A percentile compares a stretch with the other conserved stretches of the same genome.
phyloP scores from a whole-genome alignment of 2,888 invertebrate species.

The Nymphalis urticae region DNA sequence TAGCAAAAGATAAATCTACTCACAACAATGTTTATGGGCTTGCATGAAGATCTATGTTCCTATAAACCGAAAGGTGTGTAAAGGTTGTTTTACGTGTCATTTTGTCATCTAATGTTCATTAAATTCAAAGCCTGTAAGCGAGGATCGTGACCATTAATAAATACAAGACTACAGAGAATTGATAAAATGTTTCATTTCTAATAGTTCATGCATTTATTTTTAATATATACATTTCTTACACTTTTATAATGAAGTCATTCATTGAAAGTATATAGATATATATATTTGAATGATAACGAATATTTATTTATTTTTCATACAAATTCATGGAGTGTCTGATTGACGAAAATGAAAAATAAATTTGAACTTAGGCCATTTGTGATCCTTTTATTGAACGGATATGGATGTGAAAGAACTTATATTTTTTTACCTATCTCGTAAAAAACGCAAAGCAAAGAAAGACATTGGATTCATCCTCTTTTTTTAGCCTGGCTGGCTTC shows the following conservation, averaged over 20 bases:
- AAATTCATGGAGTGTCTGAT: too few species aligned
- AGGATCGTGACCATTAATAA: conserved; percentile 43
- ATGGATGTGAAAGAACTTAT: too few species aligned
- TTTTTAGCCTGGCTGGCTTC: too few species aligned
- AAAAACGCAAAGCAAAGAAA: too few species aligned
- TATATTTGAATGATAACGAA: too few species aligned
- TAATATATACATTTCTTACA: not conserved
- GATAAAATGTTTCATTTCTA: conserved; percentile 27
- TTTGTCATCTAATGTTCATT: conserved; percentile 16
- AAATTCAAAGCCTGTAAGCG: conserved; percentile 40
- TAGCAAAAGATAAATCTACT: not conserved
- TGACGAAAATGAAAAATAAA: not conserved
- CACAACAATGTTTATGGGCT: not conserved
- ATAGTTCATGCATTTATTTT: conserved; percentile 12
- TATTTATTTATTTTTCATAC: too few species aligned
- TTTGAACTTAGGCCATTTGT: not conserved
- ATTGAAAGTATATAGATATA: too few species aligned
- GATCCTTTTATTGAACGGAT: too few species aligned
- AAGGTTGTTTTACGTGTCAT: conserved; percentile 16
- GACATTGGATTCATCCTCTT: too few species aligned
- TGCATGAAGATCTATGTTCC: conserved; percentile 1
- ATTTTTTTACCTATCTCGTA: too few species aligned
- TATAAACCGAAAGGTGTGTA: not conserved
- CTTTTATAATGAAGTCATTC: not conserved
- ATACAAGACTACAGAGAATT: conserved; percentile 39